A percentile compares a stretch with the other conserved stretches of the same genome.
Evolutionary conservation across 1,140 invertebrate genomes (phyloP).

Genomic region (Dryas iulia): DNA sequence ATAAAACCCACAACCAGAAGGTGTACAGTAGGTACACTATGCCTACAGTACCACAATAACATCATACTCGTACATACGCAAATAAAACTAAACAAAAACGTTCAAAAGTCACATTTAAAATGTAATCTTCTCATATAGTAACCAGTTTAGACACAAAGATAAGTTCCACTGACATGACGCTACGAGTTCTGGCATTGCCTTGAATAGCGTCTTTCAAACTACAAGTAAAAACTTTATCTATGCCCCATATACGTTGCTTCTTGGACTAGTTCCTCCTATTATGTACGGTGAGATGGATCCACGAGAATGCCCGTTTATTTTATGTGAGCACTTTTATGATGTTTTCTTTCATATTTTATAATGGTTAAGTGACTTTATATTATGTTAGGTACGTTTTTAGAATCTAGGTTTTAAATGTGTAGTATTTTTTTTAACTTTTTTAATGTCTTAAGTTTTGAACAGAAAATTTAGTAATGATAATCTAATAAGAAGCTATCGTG

Average conservation of each 20-base stretch:
- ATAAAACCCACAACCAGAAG: too few species aligned
- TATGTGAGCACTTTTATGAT: neutral
- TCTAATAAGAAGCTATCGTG: too few species aligned
- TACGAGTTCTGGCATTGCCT: neutral
- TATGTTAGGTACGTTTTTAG: neutral
- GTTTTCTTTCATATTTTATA: neutral
- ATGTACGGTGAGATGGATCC: neutral
- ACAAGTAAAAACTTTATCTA: neutral
- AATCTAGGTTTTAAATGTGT: neutral
- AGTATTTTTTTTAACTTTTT: neutral
- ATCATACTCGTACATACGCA: too few species aligned
- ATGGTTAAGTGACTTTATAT: neutral
- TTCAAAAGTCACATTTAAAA: neutral
- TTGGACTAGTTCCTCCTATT: neutral
- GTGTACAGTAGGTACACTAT: too few species aligned
- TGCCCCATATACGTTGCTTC: neutral
- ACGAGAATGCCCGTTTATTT: neutral
- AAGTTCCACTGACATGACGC: neutral
- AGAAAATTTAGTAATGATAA: too few species aligned
- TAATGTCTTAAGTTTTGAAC: neutral
- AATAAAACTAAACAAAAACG: neutral
- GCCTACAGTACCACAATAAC: too few species aligned
- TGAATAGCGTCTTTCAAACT: neutral
- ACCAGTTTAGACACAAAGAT: slow-evolving; percentile 2
- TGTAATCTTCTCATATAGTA: neutral